Conservation (phyloP, 2,113 vertebrate species). For the Chrysochloris asiatica region DNA sequence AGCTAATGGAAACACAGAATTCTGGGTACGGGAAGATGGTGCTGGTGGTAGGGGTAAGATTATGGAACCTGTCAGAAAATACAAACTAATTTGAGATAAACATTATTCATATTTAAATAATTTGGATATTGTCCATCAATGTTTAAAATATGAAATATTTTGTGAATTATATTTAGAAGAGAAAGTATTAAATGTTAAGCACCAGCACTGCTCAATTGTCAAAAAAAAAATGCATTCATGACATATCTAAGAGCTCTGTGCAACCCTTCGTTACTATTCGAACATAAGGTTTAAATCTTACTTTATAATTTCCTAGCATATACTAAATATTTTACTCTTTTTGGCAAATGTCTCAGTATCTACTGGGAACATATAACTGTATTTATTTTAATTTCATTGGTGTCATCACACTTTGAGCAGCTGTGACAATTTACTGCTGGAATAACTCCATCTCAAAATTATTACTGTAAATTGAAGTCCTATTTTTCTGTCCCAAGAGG, state of each 20-base stretch:
- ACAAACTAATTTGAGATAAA: background rate
- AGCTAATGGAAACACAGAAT: background rate
- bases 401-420: constrained; percentile 82
- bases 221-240: background rate
- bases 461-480: constrained; percentile 84
- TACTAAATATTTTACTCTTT: constrained; percentile 22
- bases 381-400: constrained; percentile 82
- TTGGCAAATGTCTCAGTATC: constrained; percentile 61
- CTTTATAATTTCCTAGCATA: constrained; percentile 30
- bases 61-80: background rate
- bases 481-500: constrained; percentile 81
- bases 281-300: constrained; percentile 38
- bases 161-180: constrained; percentile 9
- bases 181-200: background rate
- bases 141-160: constrained; percentile 26
- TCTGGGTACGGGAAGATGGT: background rate
- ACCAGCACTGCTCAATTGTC: background rate
- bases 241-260: background rate
- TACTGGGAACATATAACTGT: constrained; percentile 73
- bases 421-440: constrained; percentile 84
- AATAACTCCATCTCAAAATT: constrained; percentile 85
- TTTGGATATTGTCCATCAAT: background rate
- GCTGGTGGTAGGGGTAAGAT: background rate
- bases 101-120: background rate
- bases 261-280: background rate